A percentile compares a stretch with the other conserved stretches of the same genome.
Conservation (phyloP, 1,140 invertebrate genomes). For the Drosophila subobscura region DNA sequence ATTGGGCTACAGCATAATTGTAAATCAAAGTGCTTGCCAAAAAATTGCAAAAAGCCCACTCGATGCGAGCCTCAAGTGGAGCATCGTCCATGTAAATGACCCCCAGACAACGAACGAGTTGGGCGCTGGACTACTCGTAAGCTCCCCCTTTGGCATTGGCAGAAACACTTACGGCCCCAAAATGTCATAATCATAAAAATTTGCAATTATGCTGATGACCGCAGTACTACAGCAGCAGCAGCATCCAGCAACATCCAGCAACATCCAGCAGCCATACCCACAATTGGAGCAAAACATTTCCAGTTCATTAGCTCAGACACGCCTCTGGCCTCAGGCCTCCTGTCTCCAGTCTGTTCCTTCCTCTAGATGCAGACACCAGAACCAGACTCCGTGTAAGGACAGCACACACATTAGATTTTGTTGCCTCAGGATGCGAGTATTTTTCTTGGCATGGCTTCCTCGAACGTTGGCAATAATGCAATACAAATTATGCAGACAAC, state of each 20-base stretch:
- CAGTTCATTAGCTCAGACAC: constrained; percentile 62
- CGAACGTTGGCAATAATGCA: constrained; percentile 36
- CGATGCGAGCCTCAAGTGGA: constrained; percentile 27
- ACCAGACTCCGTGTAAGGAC: background rate
- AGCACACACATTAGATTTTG: constrained; percentile 25
- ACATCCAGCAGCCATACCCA: no score
- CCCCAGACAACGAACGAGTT: constrained; percentile 2
- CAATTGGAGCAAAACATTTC: constrained; percentile 54
- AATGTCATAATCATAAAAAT: constrained; percentile 70
- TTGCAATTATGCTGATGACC: constrained; percentile 58
- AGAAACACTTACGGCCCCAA: constrained; percentile 44
- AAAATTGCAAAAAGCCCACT: constrained; percentile 4
- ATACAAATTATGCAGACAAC: constrained; percentile 68
- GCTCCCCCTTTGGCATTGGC: constrained; percentile 42
- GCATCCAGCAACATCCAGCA: no score
- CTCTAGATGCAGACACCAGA: no score
- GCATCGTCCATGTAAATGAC: constrained; percentile 28
- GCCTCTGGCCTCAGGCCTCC: constrained; percentile 5
- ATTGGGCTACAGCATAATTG: constrained; percentile 38
- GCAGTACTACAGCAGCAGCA: constrained; percentile 14
- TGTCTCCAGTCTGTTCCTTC: background rate
- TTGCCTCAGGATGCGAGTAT: constrained; percentile 12
- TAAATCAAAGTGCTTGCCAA: constrained; percentile 54
- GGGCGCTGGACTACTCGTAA: constrained; percentile 16
- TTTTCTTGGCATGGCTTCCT: constrained; percentile 48